Evolutionary conservation across 92 coral and sea anemone genomes (phyloP), one percentile per base, ranked within the genome.

Genomic region (Zoanthus sansibaricus): DNA sequence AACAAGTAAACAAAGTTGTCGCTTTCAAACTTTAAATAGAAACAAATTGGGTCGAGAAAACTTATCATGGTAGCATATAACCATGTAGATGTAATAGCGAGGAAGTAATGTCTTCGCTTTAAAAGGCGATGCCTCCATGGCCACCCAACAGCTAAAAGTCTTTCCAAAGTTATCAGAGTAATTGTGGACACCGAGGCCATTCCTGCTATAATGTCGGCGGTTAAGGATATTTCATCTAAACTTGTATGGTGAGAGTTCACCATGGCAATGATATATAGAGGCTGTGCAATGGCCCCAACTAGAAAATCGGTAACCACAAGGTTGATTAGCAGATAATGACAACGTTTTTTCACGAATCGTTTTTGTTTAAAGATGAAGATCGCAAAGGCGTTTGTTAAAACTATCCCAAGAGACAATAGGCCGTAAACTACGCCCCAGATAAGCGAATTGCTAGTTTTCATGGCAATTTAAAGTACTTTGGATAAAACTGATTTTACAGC

Each of bases 91-190:
- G 56, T n/a, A 25, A 48, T 6, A 49, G 56, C 37, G 62, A n/a
- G 49, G 42, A 75, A 7, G 18, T 75, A 75, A 30, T 48, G 45
- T 11, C n/a, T 44, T n/a, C 46, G n/a, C 18, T 10, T 45, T 51
- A 75, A 7, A 75, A 75, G 18, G 14, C 62, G 62, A 37, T 51
- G 37, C 51, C 51, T 75, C 13, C 79, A 75, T 17, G 62, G 79
- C 37, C 79, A 75, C 10, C 62, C 37, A 25, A 49, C 47, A 13
- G 62, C 79, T 16, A 3, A 75, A 75, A 18, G 62, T 75, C 59
- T 75, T 49, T 75, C 75, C 4, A 71, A 15, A 20, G 17, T 31
- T 30, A 71, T 71, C 4, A 71, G 21, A 13, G 75, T n/a, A 25
- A 71, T 71, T 3, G 75, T 71, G 14, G 18, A 7, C 33, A 71